These are phyloP conservation scores for Paramormyrops hopkinsi DNA, from an alignment of 2,797 vertebrate species.

Conservation along the genomic window DNA sequence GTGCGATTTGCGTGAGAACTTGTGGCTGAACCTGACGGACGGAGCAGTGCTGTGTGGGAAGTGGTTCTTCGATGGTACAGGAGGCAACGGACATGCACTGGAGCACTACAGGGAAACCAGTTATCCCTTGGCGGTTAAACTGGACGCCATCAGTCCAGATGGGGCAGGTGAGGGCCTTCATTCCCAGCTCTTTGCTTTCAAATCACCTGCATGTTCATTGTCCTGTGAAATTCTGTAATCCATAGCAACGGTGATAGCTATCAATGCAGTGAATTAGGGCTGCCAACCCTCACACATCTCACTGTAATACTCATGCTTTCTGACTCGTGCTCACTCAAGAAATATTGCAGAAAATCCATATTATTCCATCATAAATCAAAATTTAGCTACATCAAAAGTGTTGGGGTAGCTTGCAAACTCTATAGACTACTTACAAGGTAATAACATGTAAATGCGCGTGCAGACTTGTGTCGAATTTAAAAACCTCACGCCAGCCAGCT, in stretches of 20 bases:
- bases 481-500: neutral
- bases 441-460: neutral
- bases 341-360: neutral
- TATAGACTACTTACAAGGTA: neutral
- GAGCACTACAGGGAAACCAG: slow-evolving; percentile 88
- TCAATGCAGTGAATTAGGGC: neutral
- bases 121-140: slow-evolving; percentile 85
- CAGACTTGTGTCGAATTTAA: neutral
- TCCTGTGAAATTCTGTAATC: neutral
- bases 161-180: slow-evolving; percentile 75
- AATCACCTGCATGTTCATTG: neutral
- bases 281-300: too few species aligned
- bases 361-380: neutral
- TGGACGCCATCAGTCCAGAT: slow-evolving; percentile 92
- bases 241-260: neutral
- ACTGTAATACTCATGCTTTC: neutral
- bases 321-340: neutral
- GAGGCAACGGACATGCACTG: slow-evolving; percentile 86
- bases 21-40: slow-evolving; percentile 95
- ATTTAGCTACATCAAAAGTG: neutral
- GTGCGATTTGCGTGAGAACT: slow-evolving; percentile 90
- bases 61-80: slow-evolving; percentile 94
- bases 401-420: neutral
- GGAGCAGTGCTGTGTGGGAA: slow-evolving; percentile 87
- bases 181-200: neutral